phyloP scores from a whole-genome alignment of 2,113 vertebrate species.

The Gopherus flavomarginatus region DNA sequence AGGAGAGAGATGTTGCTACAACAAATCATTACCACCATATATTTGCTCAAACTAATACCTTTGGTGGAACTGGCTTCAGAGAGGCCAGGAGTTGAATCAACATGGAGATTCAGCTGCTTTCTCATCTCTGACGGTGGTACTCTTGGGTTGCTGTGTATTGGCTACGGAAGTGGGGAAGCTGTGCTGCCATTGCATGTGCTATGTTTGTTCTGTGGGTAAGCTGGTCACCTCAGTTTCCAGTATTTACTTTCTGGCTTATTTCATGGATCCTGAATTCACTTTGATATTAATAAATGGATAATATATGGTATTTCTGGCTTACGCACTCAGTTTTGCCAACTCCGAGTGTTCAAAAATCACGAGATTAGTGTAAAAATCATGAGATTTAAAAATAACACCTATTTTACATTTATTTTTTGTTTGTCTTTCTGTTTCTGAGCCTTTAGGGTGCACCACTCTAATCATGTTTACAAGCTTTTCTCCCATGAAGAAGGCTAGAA shows the following conservation, averaged over 20 bases:
- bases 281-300: background rate
- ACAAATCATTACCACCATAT: background rate
- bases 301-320: background rate
- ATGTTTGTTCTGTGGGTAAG: background rate
- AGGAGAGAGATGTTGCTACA: background rate
- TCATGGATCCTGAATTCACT: background rate
- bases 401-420: background rate
- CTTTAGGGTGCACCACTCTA: background rate
- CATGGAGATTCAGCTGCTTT: background rate
- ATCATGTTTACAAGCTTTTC: background rate
- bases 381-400: background rate
- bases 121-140: background rate
- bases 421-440: background rate
- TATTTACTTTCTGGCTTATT: background rate
- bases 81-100: background rate
- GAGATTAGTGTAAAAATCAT: background rate
- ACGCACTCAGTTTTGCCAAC: background rate
- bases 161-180: background rate
- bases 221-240: background rate
- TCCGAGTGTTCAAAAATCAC: slow-evolving; percentile 6
- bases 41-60: background rate
- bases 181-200: background rate
- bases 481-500: background rate
- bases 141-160: background rate
- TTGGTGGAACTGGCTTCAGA: background rate